Evolutionary conservation across 1,140 invertebrate species (phyloP).

Genomic region (Akabosia matsudoensis): DNA sequence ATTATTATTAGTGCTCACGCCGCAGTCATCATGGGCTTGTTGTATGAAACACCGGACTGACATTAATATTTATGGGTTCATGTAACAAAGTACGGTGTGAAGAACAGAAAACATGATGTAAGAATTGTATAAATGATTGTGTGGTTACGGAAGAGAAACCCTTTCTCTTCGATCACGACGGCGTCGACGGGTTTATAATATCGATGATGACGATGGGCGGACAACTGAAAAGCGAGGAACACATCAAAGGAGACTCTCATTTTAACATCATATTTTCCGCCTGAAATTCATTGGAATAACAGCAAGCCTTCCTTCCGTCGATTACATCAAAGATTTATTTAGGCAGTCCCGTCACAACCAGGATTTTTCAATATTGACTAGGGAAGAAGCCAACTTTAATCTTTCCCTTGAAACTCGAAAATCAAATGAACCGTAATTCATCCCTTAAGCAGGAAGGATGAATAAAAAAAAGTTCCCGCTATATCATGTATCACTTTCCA

Average conservation of each 20-base stretch:
- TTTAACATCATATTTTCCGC: background rate
- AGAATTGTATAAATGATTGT: background rate
- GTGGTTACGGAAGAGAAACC: background rate
- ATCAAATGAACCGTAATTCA: constrained; percentile 14
- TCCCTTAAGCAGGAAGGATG: background rate
- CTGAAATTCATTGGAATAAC: constrained; percentile 9
- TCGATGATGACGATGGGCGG: background rate
- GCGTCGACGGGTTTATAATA: constrained; percentile 7
- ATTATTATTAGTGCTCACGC: background rate
- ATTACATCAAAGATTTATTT: constrained; percentile 12
- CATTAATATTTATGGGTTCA: constrained; percentile 17
- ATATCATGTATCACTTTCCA: too few relatives aligned
- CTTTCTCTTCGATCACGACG: background rate
- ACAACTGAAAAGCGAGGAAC: background rate
- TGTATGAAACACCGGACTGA: background rate
- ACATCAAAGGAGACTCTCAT: background rate
- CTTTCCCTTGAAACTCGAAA: constrained; percentile 9
- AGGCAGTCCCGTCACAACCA: background rate
- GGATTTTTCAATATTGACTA: background rate
- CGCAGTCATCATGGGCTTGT: too few relatives aligned
- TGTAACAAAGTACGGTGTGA: background rate
- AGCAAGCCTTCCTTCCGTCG: constrained; percentile 14
- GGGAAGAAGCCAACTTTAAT: background rate
- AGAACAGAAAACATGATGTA: background rate
- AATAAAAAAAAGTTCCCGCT: too few relatives aligned